Evolutionary conservation across 1,140 invertebrate species (phyloP), one percentile per base, ranked within the genome.

Genomic region (Hylaeus anthracinus): DNA sequence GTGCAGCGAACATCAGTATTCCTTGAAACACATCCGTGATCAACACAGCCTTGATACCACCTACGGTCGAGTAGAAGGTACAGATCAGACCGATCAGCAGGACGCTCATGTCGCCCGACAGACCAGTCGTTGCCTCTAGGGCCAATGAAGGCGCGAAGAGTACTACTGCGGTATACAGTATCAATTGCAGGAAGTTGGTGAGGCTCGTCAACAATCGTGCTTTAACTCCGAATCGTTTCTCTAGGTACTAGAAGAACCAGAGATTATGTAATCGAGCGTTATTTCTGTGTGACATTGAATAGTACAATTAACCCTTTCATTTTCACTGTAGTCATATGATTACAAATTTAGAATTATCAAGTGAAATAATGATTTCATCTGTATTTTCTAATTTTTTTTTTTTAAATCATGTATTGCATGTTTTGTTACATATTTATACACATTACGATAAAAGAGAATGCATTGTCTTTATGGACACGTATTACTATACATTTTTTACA

Each of bases 71-170:
- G 90, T 98, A 98, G 89, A 98, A 97, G n/a, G 97, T 98, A 90
- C 97, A 98, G 6, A 98, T 96, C 3, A 96, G 9, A 53, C 90
- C 97, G 66, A 99, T 96, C 5, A 96, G 94, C 45, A 98, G 88
- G 72, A 99, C 97, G 4, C 97, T 97, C 76, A 95, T 93, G 77
- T 95, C 94, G 90, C 96, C 95, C 60, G 96, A 96, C 14, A 98
- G 91, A 8, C 97, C 97, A 2, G 97, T 97, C 45, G 99, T 97
- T n/a, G 97, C 97, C 92, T 98, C 97, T 15, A 99, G 89, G 1
- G 98, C 98, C 79, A 99, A 94, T 1, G 98, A 97, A 1, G 98
- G 98, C 0, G 98, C 98, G 92, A 98, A 99, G 0, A 99, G 94
- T 1, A 99, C 98, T 77, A 99, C 97, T 1, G 98, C 97, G 95